Base-by-base conservation (phyloP, 2,797 vertebrate species). In the Sylvia borin region DNA sequence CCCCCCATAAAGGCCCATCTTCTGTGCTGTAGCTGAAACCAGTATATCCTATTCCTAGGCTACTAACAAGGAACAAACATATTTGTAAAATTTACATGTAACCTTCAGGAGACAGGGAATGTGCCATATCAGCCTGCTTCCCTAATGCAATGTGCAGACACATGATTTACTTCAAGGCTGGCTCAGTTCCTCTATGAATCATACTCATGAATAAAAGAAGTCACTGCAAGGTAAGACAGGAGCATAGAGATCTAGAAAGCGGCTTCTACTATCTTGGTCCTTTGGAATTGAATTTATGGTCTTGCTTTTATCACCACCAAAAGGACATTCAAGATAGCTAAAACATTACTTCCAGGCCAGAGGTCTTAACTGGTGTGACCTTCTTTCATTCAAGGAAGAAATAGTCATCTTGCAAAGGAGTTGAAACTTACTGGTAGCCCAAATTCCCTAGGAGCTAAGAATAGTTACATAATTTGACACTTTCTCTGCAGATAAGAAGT, bases 1-100 rank as follows among this genome's bases (percentile, higher is more conserved):
- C 2, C 3, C 14, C 8, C 8, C 2, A 1, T 16, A 55, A 82
- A 21, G 3, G 4, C 42, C 20, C 15, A 21, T 55, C 17, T 4
- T 90, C 18, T 65, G 5, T 61, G 26, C 48, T 84, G 16, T 25
- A 85, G 11, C 24, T 85, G 34, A 9, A 65, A 57, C 7, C 7
- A 74, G 1, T 38, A 11, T 78, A 29, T 25, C 13, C 26, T 58
- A 12, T 42, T 72, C 34, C 29, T 57, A 53, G 26, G 16, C 5
- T 74, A 17, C 34, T 48, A 25, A 54, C 22, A 51, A 40, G 32
- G 27, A 73, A 20, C 26, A 78, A 61, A 62, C 54, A 38, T 60
- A 20, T 64, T 76, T 70, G 79, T 70, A 9, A 58, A 54, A 80
- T 71, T 76, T 64, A 38, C 66, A 20, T 20, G 24, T 31, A 54